Evolutionary conservation across 2,113 vertebrate genomes (phyloP), one percentile per base, ranked within the genome.

Genomic region (Columbina picui): DNA sequence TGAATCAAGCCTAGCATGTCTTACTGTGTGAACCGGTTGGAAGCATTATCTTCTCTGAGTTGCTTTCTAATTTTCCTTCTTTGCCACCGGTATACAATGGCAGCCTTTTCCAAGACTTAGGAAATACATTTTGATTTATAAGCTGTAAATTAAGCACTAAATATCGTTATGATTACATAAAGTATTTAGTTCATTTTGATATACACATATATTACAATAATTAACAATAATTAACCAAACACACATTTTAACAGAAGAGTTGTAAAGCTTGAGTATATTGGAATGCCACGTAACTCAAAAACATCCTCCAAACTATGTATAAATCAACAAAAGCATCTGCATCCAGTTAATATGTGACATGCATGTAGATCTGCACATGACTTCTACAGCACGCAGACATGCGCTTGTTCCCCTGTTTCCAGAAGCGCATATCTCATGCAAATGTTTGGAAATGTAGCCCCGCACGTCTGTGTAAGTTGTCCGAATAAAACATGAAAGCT

Each of bases 401-500:
- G 84, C 18, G 10, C 55, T 59, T 3, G 8, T 39, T 86, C 78
- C 75, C 82, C 64, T n/a, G 34, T 86, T 89, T 65, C 88, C 64
- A 55, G 70, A 12, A 87, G 87, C 19, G 74, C 89, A 87, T 56
- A 76, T 94, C 87, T 84, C 82, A 91, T 95, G 79, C 83, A 94
- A 80, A 68, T 12, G 87, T 80, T 95, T 83, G 93, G 84, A 97
- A 96, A 94, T 16, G 87, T 29, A 94, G 84, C 84, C 96, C 84
- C 96, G 74, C 87, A 95, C n/a, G 0, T 85, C 94, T 55, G 49
- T 90, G 45, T 87, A 90, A 93, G 63, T 79, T 91, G 83, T 90
- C 87, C 57, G 76, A 96, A 84, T 17, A 80, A 91, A 96, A 95
- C 38, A 81, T 92, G 95, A 94, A 86, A 95, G 91, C 84, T 94